These are phyloP conservation scores for Apodemia zela DNA, from an alignment of 2,888 invertebrate genomes.

Conservation along the genomic window DNA sequence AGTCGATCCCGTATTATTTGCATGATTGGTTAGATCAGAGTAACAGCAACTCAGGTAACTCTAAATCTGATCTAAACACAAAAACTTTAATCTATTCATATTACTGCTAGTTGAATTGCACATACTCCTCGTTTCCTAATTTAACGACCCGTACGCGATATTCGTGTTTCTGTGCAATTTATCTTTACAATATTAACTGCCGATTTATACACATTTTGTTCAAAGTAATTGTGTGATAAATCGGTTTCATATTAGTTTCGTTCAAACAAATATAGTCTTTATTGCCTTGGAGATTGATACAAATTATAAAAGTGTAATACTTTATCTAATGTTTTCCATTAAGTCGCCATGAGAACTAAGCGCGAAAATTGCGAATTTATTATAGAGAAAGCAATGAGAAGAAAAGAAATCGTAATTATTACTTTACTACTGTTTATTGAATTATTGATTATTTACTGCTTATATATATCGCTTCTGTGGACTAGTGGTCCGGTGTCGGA, in stretches of 20 bases:
- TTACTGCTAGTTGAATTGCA: no score
- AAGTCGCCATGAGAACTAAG: constrained; percentile 6
- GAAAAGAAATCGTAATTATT: background rate
- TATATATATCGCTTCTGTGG: no score
- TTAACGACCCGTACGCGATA: constrained; percentile 1
- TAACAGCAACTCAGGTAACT: no score
- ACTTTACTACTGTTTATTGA: background rate
- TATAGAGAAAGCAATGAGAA: constrained; percentile 5
- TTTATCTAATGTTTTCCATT: background rate
- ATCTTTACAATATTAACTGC: constrained; percentile 16
- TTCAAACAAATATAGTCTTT: constrained; percentile 3
- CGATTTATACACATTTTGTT: constrained; percentile 19
- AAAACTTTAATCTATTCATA: no score
- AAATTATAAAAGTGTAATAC: background rate
- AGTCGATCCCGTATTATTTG: no score
- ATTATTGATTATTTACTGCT: background rate
- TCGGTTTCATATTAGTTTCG: constrained; percentile 1
- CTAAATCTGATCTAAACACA: no score
- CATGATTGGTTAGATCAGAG: no score
- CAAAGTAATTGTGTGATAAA: constrained; percentile 18
- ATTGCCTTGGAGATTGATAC: background rate
- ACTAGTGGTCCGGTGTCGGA: no score
- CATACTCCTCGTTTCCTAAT: background rate
- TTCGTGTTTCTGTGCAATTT: constrained; percentile 1
- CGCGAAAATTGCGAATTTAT: constrained; percentile 9